Base-by-base conservation (phyloP, 2,888 invertebrate genomes). In the Antheraea yamamai region DNA sequence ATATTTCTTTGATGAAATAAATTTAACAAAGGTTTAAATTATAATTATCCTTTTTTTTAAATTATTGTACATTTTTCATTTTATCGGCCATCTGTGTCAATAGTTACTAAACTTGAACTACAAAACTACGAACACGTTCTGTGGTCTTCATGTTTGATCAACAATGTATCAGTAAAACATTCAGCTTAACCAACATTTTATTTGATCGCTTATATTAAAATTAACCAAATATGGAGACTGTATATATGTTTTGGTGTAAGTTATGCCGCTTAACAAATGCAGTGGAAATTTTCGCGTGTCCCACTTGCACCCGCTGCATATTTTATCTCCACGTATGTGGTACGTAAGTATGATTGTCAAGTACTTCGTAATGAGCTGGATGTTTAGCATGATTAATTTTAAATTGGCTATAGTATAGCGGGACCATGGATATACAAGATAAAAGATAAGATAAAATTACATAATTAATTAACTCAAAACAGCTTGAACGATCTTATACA, bases 261-360 rank as follows among this genome's bases (percentile, higher is more conserved):
- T 64, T 39, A 30, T 68, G 64, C 51, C 30, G 26, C 64, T 66
- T 66, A 66, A 66, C 26, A 47, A 79, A 76, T 55, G 66, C 76
- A 84, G 80, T 87, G 88, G 89, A 89, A 89, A 76, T 84, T 88
- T 89, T 87, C 79, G 81, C 87, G 78, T 81, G 87, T 74, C 86
- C 85, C 77, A 88, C 84, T 85, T 88, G 78, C 68, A 75, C 20
- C 55, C 51, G 70, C 76, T 76, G 75, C 73, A 74, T 74, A 74
- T 78, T 79, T 73, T 80, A 81, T 76, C 78, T 79, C 55, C 72
- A 76, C 73, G 76, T 75, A 70, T 39, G 10, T 39, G n/a, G 70
- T 70, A 70, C n/a, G 12, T 3, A n/a, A 23, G 39, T n/a, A 61
- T 61, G n/a, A 61, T 23, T n/a, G 61, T 61, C 23, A 61, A 61